Evolutionary conservation across 2,113 vertebrate genomes (phyloP).

Genomic region (Salminus brasiliensis): DNA sequence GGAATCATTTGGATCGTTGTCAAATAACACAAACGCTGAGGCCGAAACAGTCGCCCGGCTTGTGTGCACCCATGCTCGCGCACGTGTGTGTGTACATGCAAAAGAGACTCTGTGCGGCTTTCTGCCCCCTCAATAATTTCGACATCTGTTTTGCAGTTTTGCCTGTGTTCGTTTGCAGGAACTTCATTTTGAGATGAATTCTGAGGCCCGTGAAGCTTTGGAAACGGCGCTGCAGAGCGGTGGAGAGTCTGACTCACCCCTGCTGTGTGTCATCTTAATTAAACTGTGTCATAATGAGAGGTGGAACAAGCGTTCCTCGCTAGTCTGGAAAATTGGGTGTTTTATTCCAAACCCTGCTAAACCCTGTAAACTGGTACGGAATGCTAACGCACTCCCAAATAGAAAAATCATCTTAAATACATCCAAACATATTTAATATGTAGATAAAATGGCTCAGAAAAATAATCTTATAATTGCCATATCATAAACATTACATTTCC

Average conservation of each 20-base stretch:
- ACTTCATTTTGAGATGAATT: conserved; percentile 17
- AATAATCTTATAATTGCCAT: too few relatives aligned
- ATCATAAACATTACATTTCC: too few relatives aligned
- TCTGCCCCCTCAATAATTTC: neutral
- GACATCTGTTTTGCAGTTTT: conserved; percentile 40
- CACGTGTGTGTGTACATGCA: conserved; percentile 17
- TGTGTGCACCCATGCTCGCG: neutral
- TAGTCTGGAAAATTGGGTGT: neutral
- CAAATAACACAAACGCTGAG: conserved; percentile 53
- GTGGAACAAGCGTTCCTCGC: neutral
- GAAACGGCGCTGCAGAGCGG: conserved; percentile 25
- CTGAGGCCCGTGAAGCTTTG: conserved; percentile 1
- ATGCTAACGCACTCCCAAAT: neutral
- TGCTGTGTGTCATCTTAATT: neutral
- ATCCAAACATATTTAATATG: too few relatives aligned
- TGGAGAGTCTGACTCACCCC: conserved; percentile 25
- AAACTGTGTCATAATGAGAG: neutral
- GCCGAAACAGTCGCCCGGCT: conserved; percentile 46
- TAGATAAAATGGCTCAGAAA: too few relatives aligned
- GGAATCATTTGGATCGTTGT: conserved; percentile 63
- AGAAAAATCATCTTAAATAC: too few relatives aligned
- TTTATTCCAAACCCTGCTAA: neutral
- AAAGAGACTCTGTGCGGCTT: neutral
- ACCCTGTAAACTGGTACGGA: conserved; percentile 45
- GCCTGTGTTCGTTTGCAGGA: neutral